Base-by-base conservation (phyloP, 2,797 vertebrate species). In the Alfaro cultratus region DNA sequence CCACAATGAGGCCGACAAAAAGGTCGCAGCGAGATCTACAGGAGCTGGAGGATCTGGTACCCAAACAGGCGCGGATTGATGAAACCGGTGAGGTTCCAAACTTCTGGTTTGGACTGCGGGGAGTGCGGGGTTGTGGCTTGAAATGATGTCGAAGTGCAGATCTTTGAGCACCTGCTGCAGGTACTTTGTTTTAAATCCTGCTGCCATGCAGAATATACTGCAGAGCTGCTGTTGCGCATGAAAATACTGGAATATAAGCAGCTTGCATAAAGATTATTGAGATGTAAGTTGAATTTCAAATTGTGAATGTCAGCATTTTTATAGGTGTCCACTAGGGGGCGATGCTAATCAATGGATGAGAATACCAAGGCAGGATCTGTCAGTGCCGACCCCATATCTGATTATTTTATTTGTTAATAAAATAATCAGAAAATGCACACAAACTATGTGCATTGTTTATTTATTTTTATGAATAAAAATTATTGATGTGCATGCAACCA, bases 1-100 rank as follows among this genome's bases (percentile, higher is more conserved):
- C 31, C 5, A 79, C 60, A 31, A 92, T 88, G 86, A 84, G 82
- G 7, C 89, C 85, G 73, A 91, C 67, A 80, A 93, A 90, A 89
- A 88, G 91, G 85, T 85, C 89, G 51, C 74, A 15, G 55, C 21
- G 73, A 73, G 84, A 85, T 18, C 73, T 81, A 3, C 46, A 11
- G 1, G 76, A 84, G 64, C 71, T 83, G 43, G 73, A 72, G 16
- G 85, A 83, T 79, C 78, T 86, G 64, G 79, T 77, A 34, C 39
- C 85, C 9, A 94, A 94, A 91, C 85, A 76, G 23, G 83, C 89
- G 6, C 83, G 83, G 49, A 78, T 85, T 18, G 76, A 68, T n/a
- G 83, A 85, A 36, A 62, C 73, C 74, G 93, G 92, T 92, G 88
- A 86, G 26, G 60, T 12, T 26, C 5, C 39, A 12, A 12, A 68